Evolutionary conservation across 2,797 vertebrate genomes (phyloP).

Genomic region (Pseudochirops cupreus): DNA sequence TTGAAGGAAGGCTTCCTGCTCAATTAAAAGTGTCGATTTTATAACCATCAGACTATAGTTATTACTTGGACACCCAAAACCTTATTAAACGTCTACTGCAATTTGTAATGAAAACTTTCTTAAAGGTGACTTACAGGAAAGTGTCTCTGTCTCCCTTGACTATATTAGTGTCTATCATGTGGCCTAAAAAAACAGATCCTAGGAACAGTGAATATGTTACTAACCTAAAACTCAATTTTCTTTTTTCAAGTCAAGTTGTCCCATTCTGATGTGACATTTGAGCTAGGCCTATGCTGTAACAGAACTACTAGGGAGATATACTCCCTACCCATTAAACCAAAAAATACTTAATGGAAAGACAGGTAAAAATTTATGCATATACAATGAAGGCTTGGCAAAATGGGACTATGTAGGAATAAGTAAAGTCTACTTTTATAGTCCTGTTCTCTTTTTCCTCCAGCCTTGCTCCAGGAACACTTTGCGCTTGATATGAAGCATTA

Average conservation of each 20-base stretch:
- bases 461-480: not conserved
- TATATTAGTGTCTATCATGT: not conserved
- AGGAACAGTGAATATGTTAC: conserved; percentile 26
- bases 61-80: not conserved
- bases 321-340: not conserved
- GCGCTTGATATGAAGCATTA: not conserved
- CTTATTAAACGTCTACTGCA: conserved; percentile 18
- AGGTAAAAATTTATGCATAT: not conserved
- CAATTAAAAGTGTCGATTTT: not conserved
- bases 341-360: not conserved
- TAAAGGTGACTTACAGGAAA: conserved; percentile 68
- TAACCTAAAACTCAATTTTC: conserved; percentile 69
- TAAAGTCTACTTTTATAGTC: not conserved
- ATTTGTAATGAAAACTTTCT: conserved; percentile 31
- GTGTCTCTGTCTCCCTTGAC: conserved; percentile 38
- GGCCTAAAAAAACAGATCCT: conserved; percentile 58
- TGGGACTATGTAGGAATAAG: not conserved
- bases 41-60: not conserved
- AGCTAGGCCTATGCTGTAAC: not conserved
- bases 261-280: conserved; percentile 18
- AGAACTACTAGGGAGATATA: not conserved
- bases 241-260: conserved; percentile 57
- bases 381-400: not conserved
- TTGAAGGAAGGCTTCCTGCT: not conserved
- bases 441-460: not conserved